phyloP scores from a whole-genome alignment of 92 coral and sea anemone genomes.

The Siderastrea radians region DNA sequence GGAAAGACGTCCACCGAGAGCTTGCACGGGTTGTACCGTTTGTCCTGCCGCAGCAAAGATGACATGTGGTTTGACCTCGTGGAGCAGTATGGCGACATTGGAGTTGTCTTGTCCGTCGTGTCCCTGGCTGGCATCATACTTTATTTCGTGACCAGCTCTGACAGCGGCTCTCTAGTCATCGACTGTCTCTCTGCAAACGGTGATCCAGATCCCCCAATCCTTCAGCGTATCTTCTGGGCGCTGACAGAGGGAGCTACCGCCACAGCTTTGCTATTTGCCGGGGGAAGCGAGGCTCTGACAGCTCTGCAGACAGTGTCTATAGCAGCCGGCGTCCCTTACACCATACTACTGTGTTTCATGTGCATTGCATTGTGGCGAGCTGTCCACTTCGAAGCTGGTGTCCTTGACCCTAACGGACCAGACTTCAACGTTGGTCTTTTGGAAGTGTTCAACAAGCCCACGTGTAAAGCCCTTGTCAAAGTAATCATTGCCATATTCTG shows the following conservation, averaged over 20 bases:
- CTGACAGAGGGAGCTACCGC: constrained; percentile 94
- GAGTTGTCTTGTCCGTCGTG: constrained; percentile 69
- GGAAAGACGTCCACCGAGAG: constrained; percentile 64
- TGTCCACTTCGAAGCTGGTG: constrained; percentile 78
- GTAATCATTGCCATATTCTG: constrained; percentile 74
- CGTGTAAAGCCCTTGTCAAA: constrained; percentile 32
- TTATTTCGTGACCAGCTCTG: constrained; percentile 94
- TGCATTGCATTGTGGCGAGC: constrained; percentile 89
- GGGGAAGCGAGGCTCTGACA: constrained; percentile 78
- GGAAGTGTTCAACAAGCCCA: constrained; percentile 76
- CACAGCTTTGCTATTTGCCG: constrained; percentile 83
- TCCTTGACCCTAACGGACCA: constrained; percentile 72
- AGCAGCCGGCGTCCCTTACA: constrained; percentile 85
- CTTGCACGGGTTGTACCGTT: constrained; percentile 67
- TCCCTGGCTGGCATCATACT: constrained; percentile 83
- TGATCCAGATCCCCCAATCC: constrained; percentile 88
- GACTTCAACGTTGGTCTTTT: constrained; percentile 68
- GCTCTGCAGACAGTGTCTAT: constrained; percentile 89
- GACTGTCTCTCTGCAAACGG: constrained; percentile 96
- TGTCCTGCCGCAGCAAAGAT: constrained; percentile 81
- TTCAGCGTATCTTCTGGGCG: constrained; percentile 95
- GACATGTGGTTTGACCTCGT: constrained; percentile 87
- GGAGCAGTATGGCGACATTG: constrained; percentile 85
- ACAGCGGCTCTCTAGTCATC: constrained; percentile 92
- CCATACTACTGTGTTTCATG: constrained; percentile 77